Evolutionary conservation across 2,113 vertebrate species (phyloP).

Genomic region (Hippopotamus amphibius): DNA sequence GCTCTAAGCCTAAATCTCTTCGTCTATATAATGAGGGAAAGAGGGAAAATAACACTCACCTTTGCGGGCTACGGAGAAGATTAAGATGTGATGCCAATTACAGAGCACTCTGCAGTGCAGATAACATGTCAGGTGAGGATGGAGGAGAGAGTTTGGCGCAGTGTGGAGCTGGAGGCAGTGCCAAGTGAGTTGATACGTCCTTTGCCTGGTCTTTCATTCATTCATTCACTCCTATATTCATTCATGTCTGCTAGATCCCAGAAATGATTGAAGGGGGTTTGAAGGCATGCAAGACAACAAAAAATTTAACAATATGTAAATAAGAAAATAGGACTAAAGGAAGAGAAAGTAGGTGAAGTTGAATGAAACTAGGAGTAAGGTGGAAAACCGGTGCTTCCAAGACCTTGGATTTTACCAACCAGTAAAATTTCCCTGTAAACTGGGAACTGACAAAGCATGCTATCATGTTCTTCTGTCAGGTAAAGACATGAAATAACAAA

Average conservation of each 20-base stretch:
- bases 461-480: neutral
- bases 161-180: neutral
- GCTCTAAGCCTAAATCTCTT: neutral
- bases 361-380: neutral
- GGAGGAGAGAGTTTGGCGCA: accelerated
- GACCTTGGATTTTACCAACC: slow-evolving; percentile 28
- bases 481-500: neutral
- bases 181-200: too few species aligned
- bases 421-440: neutral
- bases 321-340: neutral
- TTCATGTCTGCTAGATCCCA: neutral
- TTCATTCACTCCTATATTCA: neutral
- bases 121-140: accelerated
- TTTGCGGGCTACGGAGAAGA: neutral
- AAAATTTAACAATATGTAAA: neutral
- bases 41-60: neutral
- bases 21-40: neutral
- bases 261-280: neutral
- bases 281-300: neutral
- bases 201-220: neutral
- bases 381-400: neutral
- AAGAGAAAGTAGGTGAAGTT: neutral
- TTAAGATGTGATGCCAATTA: neutral
- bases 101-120: neutral
- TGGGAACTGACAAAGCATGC: neutral